These are phyloP conservation scores for Garra rufa DNA, from an alignment of 2,113 vertebrate genomes.

Conservation along the genomic window DNA sequence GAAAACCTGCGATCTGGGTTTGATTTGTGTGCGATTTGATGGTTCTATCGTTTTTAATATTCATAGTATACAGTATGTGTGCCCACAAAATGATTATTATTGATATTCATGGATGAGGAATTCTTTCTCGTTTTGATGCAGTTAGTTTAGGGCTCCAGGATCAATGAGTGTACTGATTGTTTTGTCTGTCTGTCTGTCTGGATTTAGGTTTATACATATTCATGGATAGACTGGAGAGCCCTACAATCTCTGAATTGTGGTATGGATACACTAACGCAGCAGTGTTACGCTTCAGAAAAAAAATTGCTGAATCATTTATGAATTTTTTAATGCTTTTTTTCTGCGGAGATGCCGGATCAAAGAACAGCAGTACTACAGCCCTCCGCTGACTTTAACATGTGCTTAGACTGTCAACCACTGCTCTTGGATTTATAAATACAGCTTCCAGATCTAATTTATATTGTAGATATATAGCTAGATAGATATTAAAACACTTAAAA, in stretches of 20 bases:
- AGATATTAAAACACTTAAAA: no score
- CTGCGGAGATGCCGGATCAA: constrained; percentile 19
- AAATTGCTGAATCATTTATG: constrained; percentile 35
- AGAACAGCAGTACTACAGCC: constrained; percentile 25
- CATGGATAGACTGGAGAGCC: neutral
- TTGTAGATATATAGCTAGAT: no score
- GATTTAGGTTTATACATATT: neutral
- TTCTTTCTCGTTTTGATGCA: neutral
- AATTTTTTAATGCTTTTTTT: constrained; percentile 2
- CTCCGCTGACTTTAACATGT: neutral
- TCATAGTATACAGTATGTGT: neutral
- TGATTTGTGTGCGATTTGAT: neutral
- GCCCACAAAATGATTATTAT: neutral
- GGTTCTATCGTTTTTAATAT: neutral
- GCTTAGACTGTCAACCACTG: neutral
- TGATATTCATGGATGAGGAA: neutral
- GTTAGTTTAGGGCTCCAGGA: neutral
- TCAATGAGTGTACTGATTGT: neutral
- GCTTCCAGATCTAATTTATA: neutral
- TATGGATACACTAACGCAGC: neutral
- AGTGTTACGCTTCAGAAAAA: neutral
- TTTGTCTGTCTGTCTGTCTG: neutral
- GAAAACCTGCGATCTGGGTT: neutral
- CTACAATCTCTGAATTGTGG: neutral
- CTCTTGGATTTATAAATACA: neutral